Evolutionary conservation across 2,113 vertebrate species (phyloP), one percentile per base, ranked within the genome.

Genomic region (Lagenorhynchus albirostris): DNA sequence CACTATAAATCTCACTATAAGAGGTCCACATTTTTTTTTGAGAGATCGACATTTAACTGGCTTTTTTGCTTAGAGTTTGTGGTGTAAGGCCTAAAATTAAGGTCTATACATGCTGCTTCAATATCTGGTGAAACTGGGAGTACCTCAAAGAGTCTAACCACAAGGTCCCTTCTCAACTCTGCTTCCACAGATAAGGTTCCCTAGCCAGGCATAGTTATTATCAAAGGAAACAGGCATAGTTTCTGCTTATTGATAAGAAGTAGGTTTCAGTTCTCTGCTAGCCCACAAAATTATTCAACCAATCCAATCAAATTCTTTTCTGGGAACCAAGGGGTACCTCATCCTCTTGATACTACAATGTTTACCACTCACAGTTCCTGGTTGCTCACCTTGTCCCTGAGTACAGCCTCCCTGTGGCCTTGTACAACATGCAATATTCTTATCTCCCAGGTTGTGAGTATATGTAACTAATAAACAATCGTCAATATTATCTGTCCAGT

Each of bases 121-220:
- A 0, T 47, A 13, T 73, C 55, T 71, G 6, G 20, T 41, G 20
- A 90, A 74, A 80, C 15, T 25, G 7, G 25, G 13, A 62, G 31
- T 5, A 1, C 0, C 58, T 38, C 3, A 0, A 14, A 23, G 13
- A 70, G 3, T 20, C 31, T 41, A 17, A 33, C 12, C 4, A 33
- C 2, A 31, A 68, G 8, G 21, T 79, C 8, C 2, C 18, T 36
- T 80, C 44, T 8, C 15, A 33, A 10, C 38, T 67, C n/a, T 95
- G 15, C 33, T 41, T 7, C 26, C 14, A 18, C 2, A 33, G 55
- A 70, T 73, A 67, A 95, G 12, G 29, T 50, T 21, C 17, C 6
- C 33, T 58, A 71, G 5, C 29, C 10, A 68, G 77, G 8, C 6
- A 17, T 3, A 23, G 11, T 20, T 2, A 17, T 92, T 33, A 21